Evolutionary conservation across 2,797 vertebrate genomes (phyloP), one percentile per base, ranked within the genome.

Genomic region (Onychomys torridus): DNA sequence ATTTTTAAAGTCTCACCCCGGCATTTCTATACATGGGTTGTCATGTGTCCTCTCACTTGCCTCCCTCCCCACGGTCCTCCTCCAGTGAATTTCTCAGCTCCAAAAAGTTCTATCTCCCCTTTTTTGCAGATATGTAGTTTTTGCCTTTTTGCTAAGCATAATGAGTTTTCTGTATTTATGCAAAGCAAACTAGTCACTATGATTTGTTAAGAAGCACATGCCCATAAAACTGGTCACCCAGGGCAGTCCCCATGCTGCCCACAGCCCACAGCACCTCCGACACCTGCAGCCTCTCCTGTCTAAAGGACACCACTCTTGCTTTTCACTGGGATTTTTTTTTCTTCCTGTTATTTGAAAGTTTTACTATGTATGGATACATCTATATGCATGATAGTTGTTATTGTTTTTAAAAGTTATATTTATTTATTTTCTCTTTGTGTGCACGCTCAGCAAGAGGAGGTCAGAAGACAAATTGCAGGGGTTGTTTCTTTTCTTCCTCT

Each of bases 171-270:
- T 49, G 29, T 67, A 63, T 67, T 85, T 49, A 71, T 23, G 34
- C 40, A 65, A 84, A 34, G 61, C 40, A 34, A 49, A 84, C 29
- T 19, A 67, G 73, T 29, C 11, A n/a, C 61, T 25, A 13, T 69
- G 43, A 90, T n/a, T 92, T 90, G 92, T 84, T 91, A 90, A 92
- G 94, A 96, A 90, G 73, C 61, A 77, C 43, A 77, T 16, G n/a
- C 13, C 78, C 49, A 86, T 16, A 83, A n/a, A 94, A 85, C 71
- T 12, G 73, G 10, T 34, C 23, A 83, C 46, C 71, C 32, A n/a
- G 46, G 55, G 83, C 79, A 92, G 83, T 67, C 59, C 46, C 9
- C 71, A 40, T 9, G 16, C 6, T 92, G n/a, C 34, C 32, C 69
- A 49, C n/a, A 7, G n/a, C 14, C 61, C 76, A 55, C 43, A 37